phyloP scores from a whole-genome alignment of 2,113 vertebrate species.

The Trematocara zebra region DNA sequence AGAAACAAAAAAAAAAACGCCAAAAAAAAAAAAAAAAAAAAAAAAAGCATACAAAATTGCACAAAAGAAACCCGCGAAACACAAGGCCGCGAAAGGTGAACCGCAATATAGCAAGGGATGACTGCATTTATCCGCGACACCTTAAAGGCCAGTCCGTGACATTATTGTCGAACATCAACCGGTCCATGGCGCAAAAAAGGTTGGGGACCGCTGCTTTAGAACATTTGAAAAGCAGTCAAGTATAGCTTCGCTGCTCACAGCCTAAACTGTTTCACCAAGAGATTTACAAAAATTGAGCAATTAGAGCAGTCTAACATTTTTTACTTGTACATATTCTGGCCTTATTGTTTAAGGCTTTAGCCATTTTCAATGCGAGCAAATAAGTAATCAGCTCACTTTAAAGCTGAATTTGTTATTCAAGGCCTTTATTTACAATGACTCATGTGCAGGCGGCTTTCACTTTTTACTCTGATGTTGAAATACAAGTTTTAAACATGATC shows the following conservation, averaged over 20 bases:
- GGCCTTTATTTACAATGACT: neutral
- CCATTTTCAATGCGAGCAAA: neutral
- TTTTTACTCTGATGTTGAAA: neutral
- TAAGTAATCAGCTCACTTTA: neutral
- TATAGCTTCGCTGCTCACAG: neutral
- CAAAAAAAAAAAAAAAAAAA: too few relatives aligned
- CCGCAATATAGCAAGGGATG: neutral
- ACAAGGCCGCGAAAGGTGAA: neutral
- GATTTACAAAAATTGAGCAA: neutral
- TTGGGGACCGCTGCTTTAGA: neutral
- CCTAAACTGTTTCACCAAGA: neutral
- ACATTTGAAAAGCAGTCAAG: neutral
- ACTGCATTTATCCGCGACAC: neutral
- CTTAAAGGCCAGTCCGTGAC: rapidly evolving
- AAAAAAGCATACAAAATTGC: neutral
- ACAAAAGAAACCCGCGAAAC: neutral
- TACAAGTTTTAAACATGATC: neutral
- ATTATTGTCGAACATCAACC: neutral
- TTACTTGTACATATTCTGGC: neutral
- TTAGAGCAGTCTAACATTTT: neutral
- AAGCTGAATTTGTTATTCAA: neutral
- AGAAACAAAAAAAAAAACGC: too few relatives aligned
- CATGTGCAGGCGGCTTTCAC: neutral
- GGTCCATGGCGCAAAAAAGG: neutral
- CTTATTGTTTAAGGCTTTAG: neutral